Evolutionary conservation across 2,888 invertebrate species (phyloP), one percentile per base, ranked within the genome.

Genomic region (Merodon equestris): DNA sequence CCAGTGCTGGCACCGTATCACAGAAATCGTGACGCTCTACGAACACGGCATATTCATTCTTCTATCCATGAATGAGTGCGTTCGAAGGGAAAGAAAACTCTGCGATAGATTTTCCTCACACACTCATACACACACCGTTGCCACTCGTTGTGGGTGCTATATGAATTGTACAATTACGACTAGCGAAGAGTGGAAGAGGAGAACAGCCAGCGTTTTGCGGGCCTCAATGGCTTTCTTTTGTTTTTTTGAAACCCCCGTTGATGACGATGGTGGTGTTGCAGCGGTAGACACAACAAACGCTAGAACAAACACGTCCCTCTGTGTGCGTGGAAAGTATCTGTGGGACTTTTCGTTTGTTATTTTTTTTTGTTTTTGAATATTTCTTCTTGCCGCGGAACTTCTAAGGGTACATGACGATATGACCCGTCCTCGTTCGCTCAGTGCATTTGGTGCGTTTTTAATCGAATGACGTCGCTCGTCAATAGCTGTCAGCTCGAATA

Each of bases 321-420:
- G 67, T 61, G 44, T 73, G 68, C 58, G 63, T 70, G 60, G 74
- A 27, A 27, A 10, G 64, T 81, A 70, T 63, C 81, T 75, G 81
- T 76, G 75, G 61, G 54, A 7, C 40, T 1, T 38, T 10, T 15
- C 14, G 38, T 14, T 10, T 15, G 15, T 14, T 61, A n/a, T n/a
- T n/a, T n/a, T n/a, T n/a, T 77, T 66, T 73, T 73, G 72, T 87
- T 82, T 85, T 86, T 84, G 85, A 85, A 86, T 85, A 85, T 88
- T 88, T 87, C 87, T 87, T 85, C 87, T 87, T 85, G 86, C 85
- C 85, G 86, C 84, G 86, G 86, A 86, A 86, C 86, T 85, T 86
- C 86, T 85, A 85, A 85, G 85, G 87, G 87, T 88, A 87, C 86
- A 85, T 82, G 66, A 60, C 64, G 66, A 53, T 75, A 50, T 75